Percentiles rank a stretch among this genome's conserved stretches.
phyloP scores from a whole-genome alignment of 2,888 invertebrate genomes.

The Aelia acuminata region DNA sequence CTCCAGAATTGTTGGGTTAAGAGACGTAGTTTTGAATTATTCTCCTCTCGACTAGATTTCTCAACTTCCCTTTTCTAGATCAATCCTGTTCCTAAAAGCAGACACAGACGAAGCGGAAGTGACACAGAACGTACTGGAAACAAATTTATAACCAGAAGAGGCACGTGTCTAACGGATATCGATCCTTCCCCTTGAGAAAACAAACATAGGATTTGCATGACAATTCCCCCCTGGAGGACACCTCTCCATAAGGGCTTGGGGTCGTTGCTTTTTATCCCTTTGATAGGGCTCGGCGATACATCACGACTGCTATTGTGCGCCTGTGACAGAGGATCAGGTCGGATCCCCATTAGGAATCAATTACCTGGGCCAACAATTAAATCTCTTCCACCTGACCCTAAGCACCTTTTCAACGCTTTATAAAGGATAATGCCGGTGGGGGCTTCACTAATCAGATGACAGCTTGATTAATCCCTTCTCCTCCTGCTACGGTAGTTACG shows the following conservation, averaged over 20 bases:
- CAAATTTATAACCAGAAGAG: neutral
- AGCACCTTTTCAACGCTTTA: conserved; percentile 19
- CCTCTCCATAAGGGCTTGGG: neutral
- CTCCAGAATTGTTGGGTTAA: too few species aligned
- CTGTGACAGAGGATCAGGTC: neutral
- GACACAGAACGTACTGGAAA: conserved; percentile 6
- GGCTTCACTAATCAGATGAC: conserved; percentile 27
- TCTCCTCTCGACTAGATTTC: too few species aligned
- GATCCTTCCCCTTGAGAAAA: conserved; percentile 35
- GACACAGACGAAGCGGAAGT: neutral
- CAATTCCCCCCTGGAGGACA: neutral
- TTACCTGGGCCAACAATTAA: conserved; percentile 43
- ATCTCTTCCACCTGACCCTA: conserved; percentile 13
- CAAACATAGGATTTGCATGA: conserved; percentile 40
- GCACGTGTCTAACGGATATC: conserved; percentile 47
- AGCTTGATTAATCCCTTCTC: conserved; percentile 23
- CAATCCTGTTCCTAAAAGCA: neutral
- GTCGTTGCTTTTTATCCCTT: conserved; percentile 30
- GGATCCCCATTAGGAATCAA: conserved; percentile 40
- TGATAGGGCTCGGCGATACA: conserved; percentile 13
- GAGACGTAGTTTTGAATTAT: too few species aligned
- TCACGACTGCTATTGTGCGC: conserved; percentile 14
- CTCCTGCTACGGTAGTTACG: neutral
- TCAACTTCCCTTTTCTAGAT: neutral
- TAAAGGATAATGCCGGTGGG: neutral